A percentile compares a stretch with the other conserved stretches of the same genome.
Conservation (phyloP, 2,888 invertebrate genomes). For the Danaus chrysippus region DNA sequence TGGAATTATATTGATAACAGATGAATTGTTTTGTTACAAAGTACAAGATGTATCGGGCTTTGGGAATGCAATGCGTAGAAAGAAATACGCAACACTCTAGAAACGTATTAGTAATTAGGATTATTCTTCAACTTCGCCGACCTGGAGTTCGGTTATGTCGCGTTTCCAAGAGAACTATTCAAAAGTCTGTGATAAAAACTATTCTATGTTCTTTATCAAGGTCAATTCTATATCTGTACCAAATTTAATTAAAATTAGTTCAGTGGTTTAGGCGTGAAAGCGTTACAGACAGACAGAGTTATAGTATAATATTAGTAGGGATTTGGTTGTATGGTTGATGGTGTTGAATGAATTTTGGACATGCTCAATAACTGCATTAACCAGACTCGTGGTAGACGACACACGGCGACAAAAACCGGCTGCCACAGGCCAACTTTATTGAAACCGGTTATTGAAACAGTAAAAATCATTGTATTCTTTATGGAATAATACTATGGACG, state of each 20-base stretch:
- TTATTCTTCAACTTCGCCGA: background rate
- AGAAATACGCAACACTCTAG: background rate
- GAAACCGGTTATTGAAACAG: background rate
- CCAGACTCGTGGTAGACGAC: background rate
- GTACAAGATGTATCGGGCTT: background rate
- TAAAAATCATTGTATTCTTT: background rate
- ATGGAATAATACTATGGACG: background rate
- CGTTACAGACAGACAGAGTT: too few relatives aligned
- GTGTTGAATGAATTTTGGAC: background rate
- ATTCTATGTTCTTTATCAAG: too few relatives aligned
- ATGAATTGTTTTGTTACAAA: background rate
- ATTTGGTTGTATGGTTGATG: background rate
- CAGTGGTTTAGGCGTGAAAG: too few relatives aligned
- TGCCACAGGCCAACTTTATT: background rate
- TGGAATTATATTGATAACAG: background rate
- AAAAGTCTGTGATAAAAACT: too few relatives aligned
- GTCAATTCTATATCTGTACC: too few relatives aligned
- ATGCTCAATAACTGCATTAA: background rate
- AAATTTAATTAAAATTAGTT: too few relatives aligned
- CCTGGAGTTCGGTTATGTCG: too few relatives aligned
- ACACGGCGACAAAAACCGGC: background rate
- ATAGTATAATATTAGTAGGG: background rate
- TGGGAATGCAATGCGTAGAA: background rate
- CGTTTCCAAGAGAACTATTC: too few relatives aligned
- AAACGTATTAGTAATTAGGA: background rate